Conservation (phyloP, 2,797 vertebrate species). For the Graptemys geographica region DNA sequence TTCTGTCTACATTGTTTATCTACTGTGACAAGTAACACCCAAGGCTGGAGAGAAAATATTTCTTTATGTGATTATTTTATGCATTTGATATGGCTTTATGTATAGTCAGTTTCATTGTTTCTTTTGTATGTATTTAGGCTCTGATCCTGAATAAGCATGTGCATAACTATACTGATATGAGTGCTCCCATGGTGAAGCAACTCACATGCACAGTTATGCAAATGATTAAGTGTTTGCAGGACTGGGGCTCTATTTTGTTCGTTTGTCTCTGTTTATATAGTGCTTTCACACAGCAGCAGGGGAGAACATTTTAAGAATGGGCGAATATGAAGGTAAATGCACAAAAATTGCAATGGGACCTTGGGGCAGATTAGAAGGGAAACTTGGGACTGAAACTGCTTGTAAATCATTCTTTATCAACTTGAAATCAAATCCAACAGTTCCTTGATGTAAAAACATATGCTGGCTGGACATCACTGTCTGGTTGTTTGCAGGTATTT, state of each 20-base stretch:
- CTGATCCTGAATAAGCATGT: not conserved
- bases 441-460: not conserved
- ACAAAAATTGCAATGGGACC: not conserved
- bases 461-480: not conserved
- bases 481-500: not conserved
- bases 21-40: not conserved
- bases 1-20: not conserved
- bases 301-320: not conserved
- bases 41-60: not conserved
- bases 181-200: too few species aligned
- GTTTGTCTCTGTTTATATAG: not conserved
- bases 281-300: not conserved
- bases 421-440: not conserved
- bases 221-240: not conserved
- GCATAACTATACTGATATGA: too few species aligned
- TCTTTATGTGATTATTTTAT: not conserved
- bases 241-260: not conserved
- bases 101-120: not conserved
- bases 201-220: too few species aligned
- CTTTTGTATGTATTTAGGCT: not conserved
- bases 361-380: not conserved
- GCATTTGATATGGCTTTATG: not conserved
- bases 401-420: not conserved
- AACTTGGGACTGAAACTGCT: not conserved
- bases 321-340: not conserved